Conservation (phyloP, 2,888 invertebrate genomes). For the Pandemis heparana region DNA sequence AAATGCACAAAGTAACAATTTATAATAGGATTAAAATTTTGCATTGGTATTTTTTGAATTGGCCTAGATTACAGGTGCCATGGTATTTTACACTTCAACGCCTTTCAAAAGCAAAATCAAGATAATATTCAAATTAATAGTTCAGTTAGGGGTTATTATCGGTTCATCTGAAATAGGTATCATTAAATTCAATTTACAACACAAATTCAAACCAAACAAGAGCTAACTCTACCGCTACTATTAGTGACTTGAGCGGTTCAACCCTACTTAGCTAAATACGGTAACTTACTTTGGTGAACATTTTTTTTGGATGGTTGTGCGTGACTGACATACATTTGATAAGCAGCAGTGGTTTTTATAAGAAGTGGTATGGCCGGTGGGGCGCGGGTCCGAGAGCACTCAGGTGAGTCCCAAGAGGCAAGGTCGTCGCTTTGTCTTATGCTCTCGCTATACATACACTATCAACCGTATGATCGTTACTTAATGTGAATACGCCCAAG, state of each 20-base stretch:
- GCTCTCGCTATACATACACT: slow-evolving; percentile 74
- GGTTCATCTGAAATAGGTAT: slow-evolving; percentile 32
- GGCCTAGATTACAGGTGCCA: background rate
- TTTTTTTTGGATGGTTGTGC: slow-evolving; percentile 74
- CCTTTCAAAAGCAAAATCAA: slow-evolving; percentile 28
- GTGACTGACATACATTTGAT: slow-evolving; percentile 80
- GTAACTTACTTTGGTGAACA: slow-evolving; percentile 79
- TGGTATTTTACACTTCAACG: slow-evolving; percentile 19
- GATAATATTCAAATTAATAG: slow-evolving; percentile 16
- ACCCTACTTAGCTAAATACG: slow-evolving; percentile 49
- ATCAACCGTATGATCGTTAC: slow-evolving; percentile 74
- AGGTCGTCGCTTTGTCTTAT: slow-evolving; percentile 79
- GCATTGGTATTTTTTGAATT: background rate
- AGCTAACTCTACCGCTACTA: slow-evolving; percentile 25
- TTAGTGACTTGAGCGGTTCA: slow-evolving; percentile 42
- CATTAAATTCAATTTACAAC: slow-evolving; percentile 38
- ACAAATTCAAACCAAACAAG: slow-evolving; percentile 25
- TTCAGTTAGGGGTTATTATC: slow-evolving; percentile 21
- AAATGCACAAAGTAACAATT: slow-evolving; percentile 7
- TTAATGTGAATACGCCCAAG: slow-evolving; percentile 73
- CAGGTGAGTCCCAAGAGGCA: slow-evolving; percentile 65
- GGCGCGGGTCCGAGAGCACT: slow-evolving; percentile 76
- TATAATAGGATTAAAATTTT: background rate
- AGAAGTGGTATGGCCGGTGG: slow-evolving; percentile 68
- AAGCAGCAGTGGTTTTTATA: slow-evolving; percentile 79